Base-by-base conservation (phyloP, 2,888 invertebrate genomes). In the Embidobia sp. region DNA sequence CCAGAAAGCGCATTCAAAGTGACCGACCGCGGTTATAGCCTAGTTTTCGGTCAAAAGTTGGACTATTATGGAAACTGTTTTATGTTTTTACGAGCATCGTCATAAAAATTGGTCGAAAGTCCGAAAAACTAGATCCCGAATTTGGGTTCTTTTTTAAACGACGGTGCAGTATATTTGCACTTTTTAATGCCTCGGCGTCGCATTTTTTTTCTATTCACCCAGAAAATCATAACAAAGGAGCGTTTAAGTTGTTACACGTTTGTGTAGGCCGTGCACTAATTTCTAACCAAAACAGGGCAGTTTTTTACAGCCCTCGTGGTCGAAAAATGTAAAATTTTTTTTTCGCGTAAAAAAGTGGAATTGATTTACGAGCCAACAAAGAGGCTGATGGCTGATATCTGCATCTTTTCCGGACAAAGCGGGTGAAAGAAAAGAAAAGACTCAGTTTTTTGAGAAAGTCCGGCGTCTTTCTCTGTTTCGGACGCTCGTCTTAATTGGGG, bases 141-240 rank as follows among this genome's bases (percentile, higher is more conserved):
- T 81, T 77, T 80, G 84, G 84, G 85, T 84, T 87, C 83, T 83
- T 84, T 86, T 88, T 87, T 86, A 86, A 85, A 88, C 85, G 86
- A 87, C 85, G 82, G 86, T 84, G 84, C 84, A 80, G 83, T 87
- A 88, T 87, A 88, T 85, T 87, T 88, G 55, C 57, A 48, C 11
- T 73, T 72, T 64, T 73, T 73, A 64, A 37, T 15, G 10, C 19
- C 33, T 87, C 85, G 84, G 84, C 78, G 82, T 57, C 42, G 40
- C 64, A 81, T 82, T 81, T 82, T 82, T 80, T 79, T 79, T 76
- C 53, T 70, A 74, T 80, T 48, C 49, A n/a, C 35, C 6, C 11
- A n/a, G 16, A 16, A 57, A 29, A 2, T 27, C 35, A 29, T 16
- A 26, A 55, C 49, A 57, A 72, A 40, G 37, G 61, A 16, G 48